Base-by-base conservation (phyloP, 2,113 vertebrate genomes). In the Caranx ignobilis region DNA sequence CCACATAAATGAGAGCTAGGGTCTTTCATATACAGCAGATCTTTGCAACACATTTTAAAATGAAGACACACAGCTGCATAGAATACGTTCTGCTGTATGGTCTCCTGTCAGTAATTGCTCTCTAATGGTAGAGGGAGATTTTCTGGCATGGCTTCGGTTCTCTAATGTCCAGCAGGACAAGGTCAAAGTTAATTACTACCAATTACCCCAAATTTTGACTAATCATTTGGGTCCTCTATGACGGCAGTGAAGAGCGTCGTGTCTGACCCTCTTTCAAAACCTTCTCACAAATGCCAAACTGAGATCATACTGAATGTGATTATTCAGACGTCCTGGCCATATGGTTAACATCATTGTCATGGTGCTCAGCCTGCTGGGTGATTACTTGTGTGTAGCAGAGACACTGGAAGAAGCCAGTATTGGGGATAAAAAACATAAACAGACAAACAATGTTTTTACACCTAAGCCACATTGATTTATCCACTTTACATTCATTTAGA, bases 161-260 rank as follows among this genome's bases (percentile, higher is more conserved):
- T 76, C 77, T 75, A 76, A 78, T 81, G 75, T 87, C 77, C 70
- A 84, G 56, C 55, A 79, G 82, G 79, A 77, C 82, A 84, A 88
- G 77, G 84, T 86, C 86, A 83, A 71, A 82, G 86, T 85, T 90
- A 86, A 90, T 92, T 89, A 83, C 75, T 19, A 75, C 71, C 81
- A 87, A 89, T 89, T 92, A 87, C 67, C 76, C 83, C 52, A 82
- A 78, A 88, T 88, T 88, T 78, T 80, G 62, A 86, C 75, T 72
- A 88, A 87, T 92, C 66, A 89, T 83, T 43, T 55, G 63, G 54
- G 71, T 78, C 32, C 48, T 64, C 48, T 57, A 5, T 50, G 68
- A 76, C 80, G 77, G 77, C 71, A 70, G 60, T 69, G 67, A 75
- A 64, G 73, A 82, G 59, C 18, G 3, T 43, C 59, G 75, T 81